Percentiles rank a stretch among this genome's conserved stretches.
These are phyloP conservation scores for Auanema sp. DNA, from an alignment of 2,888 invertebrate genomes.

Conservation along the genomic window DNA sequence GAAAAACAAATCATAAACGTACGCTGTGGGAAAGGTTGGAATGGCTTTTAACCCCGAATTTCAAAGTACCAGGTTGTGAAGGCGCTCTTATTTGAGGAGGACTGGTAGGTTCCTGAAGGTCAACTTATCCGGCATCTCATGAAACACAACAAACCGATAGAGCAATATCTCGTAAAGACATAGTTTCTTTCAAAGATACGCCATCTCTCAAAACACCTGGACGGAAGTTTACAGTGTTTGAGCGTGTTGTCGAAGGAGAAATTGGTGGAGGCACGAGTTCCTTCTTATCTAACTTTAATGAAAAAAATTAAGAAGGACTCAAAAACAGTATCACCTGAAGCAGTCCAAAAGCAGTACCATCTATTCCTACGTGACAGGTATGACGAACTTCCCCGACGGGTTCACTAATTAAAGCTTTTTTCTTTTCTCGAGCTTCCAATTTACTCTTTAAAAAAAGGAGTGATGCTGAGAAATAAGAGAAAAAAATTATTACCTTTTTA, in stretches of 20 bases:
- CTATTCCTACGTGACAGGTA: conserved; percentile 91
- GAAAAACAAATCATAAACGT: too few species aligned
- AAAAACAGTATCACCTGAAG: conserved; percentile 68
- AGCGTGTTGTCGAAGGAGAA: conserved; percentile 29
- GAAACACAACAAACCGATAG: conserved; percentile 5
- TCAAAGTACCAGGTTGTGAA: conserved; percentile 14
- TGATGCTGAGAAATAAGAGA: neutral
- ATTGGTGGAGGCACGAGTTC: conserved; percentile 37
- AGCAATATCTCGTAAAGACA: conserved; percentile 36
- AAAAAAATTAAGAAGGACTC: conserved; percentile 1
- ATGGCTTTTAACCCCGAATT: conserved; percentile 3
- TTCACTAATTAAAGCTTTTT: conserved; percentile 79
- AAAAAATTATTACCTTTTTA: conserved; percentile 19
- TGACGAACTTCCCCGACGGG: conserved; percentile 96
- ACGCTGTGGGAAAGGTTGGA: too few species aligned
- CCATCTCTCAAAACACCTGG: conserved; percentile 30
- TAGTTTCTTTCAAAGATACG: conserved; percentile 32
- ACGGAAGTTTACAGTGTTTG: conserved; percentile 26
- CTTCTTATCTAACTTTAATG: conserved; percentile 49
- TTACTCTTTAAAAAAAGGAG: conserved; percentile 17
- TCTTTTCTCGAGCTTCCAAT: conserved; percentile 39
- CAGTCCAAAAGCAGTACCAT: conserved; percentile 95
- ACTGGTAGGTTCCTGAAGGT: neutral
- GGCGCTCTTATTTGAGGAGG: conserved; percentile 31
- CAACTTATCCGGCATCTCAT: neutral